phyloP scores from a whole-genome alignment of 2,797 vertebrate species.

The Melanotaenia parkinsoni region DNA sequence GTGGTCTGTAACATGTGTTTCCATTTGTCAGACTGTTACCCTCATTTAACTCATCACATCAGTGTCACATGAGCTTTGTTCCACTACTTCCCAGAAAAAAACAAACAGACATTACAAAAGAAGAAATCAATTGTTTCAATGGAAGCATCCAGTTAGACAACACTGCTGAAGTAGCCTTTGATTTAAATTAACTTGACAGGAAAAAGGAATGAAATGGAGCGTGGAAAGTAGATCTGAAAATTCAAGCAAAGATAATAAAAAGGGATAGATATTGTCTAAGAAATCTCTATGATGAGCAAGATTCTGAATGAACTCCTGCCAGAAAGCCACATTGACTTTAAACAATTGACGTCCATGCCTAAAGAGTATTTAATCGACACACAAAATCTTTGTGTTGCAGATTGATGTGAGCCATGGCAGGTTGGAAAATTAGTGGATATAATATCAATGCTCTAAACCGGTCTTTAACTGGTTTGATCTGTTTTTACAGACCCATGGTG shows the following conservation, averaged over 20 bases:
- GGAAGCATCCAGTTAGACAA: conserved; percentile 14
- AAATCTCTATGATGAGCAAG: background rate
- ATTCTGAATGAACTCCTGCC: background rate
- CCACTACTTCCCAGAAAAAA: conserved; percentile 48
- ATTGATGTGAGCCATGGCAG: no score
- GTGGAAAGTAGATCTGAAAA: conserved; percentile 19
- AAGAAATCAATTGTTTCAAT: conserved; percentile 23
- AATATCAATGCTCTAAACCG: background rate
- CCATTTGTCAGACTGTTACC: conserved; percentile 68
- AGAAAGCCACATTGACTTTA: background rate
- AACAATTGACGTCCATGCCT: no score
- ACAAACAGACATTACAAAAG: conserved; percentile 27
- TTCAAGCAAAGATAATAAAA: background rate
- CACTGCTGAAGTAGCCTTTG: background rate
- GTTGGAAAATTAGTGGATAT: no score
- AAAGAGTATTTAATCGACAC: background rate
- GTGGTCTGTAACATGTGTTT: conserved; percentile 71
- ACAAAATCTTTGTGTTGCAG: no score
- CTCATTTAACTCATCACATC: conserved; percentile 35
- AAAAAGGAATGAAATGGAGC: background rate
- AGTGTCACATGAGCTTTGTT: conserved; percentile 56
- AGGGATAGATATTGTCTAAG: conserved; percentile 13
- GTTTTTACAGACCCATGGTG: background rate
- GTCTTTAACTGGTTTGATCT: background rate
- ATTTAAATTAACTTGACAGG: conserved; percentile 11